Evolutionary conservation across 2,797 vertebrate genomes (phyloP), one percentile per base, ranked within the genome.

Genomic region (Sardinella longiceps): DNA sequence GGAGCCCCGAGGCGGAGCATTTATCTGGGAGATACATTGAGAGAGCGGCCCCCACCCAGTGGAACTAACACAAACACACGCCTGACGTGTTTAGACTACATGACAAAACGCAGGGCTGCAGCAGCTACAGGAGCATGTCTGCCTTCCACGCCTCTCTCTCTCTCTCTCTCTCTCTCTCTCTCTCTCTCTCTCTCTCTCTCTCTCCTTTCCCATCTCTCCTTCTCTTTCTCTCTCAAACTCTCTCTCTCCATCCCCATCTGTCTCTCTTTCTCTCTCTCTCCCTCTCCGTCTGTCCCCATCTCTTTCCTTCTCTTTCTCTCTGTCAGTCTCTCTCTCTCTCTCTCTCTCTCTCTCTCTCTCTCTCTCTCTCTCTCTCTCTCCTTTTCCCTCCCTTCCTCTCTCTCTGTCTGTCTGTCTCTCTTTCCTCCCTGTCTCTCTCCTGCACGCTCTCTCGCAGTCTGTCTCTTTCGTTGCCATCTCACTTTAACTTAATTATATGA

Each of bases 81-180:
- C 87, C 91, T 94, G 93, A 94, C 87, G 87, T 95, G 94, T 96
- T 94, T 95, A 95, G 93, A 94, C 93, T 91, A 88, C 93, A 92
- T 92, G 94, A 95, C 94, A 94, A 92, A 93, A 93, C 89, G 89
- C 94, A 95, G 94, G 88, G 84, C 87, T 88, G 87, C 85, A 86
- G 86, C 93, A 91, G 93, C 70, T 90, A 92, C 91, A 92, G 90
- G 87, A 89, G 88, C 70, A 92, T 14, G 53, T 60, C 81, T 63
- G 33, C 45, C 25, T 28, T 25, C 33, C n/a, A 30, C 46, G 5
- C 14, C 33, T 37, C 66, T 20, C 70, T 43, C 33, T 37, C 30
- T 23, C 33, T 39, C 37, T 43, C 70, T 5, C 5, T 77, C 70
- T 12, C 66, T 10, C 25, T 74, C 66, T 74, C 14, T 7, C 66